These are phyloP conservation scores for Nothura maculosa DNA, from an alignment of 2,797 vertebrate genomes.

Conservation along the genomic window DNA sequence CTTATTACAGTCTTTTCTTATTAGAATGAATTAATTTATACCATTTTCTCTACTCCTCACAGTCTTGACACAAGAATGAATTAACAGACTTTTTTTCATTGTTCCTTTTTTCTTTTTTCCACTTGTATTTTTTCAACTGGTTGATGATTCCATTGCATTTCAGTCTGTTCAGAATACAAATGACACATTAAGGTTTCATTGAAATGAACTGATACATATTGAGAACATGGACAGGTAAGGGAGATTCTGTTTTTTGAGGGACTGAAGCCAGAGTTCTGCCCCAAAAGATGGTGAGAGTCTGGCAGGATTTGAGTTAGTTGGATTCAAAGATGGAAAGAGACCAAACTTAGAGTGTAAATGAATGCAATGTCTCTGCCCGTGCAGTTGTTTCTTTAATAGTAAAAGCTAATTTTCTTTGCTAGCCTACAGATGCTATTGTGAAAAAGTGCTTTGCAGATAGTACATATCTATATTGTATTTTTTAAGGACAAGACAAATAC, in stretches of 20 bases:
- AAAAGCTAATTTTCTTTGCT: not conserved
- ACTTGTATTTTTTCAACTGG: slow-evolving; percentile 17
- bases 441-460: not conserved
- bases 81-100: slow-evolving; percentile 34
- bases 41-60: slow-evolving; percentile 50
- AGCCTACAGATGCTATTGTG: not conserved
- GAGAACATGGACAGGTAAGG: not conserved
- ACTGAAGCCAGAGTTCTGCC: not conserved
- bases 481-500: not conserved
- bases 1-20: slow-evolving; percentile 70
- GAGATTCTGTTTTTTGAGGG: not conserved
- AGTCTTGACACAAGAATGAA: slow-evolving; percentile 69
- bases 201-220: not conserved
- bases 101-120: not conserved
- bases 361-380: not conserved
- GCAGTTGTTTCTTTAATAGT: not conserved
- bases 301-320: not conserved
- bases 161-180: slow-evolving; percentile 31
- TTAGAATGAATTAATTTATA: slow-evolving; percentile 77
- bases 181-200: not conserved
- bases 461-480: not conserved
- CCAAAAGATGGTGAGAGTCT: not conserved
- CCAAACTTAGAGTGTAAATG: not conserved
- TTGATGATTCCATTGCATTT: slow-evolving; percentile 15
- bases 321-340: not conserved